Evolutionary conservation across 2,797 vertebrate species (phyloP).

Genomic region (Rhincodon typus): DNA sequence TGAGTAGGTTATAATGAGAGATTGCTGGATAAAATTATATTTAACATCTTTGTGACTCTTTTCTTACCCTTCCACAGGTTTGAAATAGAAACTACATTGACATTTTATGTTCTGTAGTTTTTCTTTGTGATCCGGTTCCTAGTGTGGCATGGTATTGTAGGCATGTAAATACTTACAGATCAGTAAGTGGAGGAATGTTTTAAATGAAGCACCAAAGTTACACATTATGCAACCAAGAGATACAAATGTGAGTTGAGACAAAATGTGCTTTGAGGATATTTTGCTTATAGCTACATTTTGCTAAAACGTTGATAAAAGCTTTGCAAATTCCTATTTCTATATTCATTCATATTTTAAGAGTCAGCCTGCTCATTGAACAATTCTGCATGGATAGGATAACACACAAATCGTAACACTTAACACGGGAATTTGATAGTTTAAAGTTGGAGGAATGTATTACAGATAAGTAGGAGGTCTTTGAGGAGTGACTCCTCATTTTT

Average conservation of each 20-base stretch:
- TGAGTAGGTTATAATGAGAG: not conserved
- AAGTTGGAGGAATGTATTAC: conserved; percentile 8
- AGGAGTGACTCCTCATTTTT: no score
- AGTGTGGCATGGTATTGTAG: not conserved
- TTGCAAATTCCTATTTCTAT: not conserved
- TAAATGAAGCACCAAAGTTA: not conserved
- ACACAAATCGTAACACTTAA: not conserved
- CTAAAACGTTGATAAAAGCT: not conserved
- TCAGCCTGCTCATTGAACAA: not conserved
- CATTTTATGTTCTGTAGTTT: not conserved
- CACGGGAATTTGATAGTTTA: not conserved
- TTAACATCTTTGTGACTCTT: not conserved
- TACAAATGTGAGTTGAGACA: not conserved
- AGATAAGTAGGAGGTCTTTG: not conserved
- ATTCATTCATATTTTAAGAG: not conserved
- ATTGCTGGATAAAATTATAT: not conserved
- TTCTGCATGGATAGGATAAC: not conserved
- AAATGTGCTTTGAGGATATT: not conserved
- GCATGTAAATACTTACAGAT: not conserved
- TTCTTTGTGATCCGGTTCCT: not conserved
- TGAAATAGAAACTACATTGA: not conserved
- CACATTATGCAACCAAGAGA: not conserved
- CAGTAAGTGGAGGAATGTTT: not conserved
- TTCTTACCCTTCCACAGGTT: not conserved
- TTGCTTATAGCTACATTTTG: not conserved